Percentiles rank a stretch among this genome's conserved stretches.
Evolutionary conservation across 1,140 invertebrate species (phyloP).

Genomic region (Druon quercuslanigerum): DNA sequence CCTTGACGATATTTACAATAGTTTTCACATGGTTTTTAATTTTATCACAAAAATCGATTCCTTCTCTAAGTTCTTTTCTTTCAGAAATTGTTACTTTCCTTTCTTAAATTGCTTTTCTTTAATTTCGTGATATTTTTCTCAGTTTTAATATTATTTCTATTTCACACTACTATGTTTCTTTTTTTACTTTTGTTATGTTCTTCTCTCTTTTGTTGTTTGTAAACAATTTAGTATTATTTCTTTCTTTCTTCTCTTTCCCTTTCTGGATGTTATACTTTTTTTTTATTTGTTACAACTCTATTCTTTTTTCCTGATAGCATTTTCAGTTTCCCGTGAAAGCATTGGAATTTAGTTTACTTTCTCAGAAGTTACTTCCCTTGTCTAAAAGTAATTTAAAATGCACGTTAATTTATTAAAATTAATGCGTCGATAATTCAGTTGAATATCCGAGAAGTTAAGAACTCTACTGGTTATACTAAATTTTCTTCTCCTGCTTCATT

Average conservation of each 20-base stretch:
- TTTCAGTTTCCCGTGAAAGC: no score
- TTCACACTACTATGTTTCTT: neutral
- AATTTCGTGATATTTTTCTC: no score
- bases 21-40: neutral
- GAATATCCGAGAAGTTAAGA: no score
- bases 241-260: neutral
- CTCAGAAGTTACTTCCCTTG: no score
- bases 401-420: no score
- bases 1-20: conserved; percentile 26
- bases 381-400: no score
- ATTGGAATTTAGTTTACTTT: no score
- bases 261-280: neutral
- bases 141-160: no score
- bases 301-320: neutral
- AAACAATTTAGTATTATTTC: neutral
- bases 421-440: no score
- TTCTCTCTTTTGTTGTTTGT: neutral
- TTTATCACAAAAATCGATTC: neutral
- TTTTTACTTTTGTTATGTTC: neutral
- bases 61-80: neutral
- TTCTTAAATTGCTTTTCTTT: neutral
- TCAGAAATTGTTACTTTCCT: neutral
- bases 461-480: neutral
- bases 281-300: neutral
- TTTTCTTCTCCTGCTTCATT: neutral